A percentile compares a stretch with the other conserved stretches of the same genome.
Evolutionary conservation across 2,888 invertebrate genomes (phyloP).

Genomic region (Augiades crinisus): DNA sequence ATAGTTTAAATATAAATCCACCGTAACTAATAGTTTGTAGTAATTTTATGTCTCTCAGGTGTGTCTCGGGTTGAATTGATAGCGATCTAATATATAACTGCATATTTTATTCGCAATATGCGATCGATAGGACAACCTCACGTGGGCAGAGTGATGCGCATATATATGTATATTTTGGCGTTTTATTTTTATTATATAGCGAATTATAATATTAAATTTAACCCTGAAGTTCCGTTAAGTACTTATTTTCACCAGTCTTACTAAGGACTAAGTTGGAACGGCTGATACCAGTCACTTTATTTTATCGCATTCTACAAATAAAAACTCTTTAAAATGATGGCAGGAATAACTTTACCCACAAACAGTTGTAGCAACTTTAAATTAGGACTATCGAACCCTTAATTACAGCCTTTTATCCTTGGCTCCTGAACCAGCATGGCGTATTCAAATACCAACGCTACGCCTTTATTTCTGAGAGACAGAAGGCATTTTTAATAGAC

Average conservation of each 20-base stretch:
- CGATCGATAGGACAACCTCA: background rate
- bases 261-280: too few relatives aligned
- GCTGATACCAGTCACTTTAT: too few relatives aligned
- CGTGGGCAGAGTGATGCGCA: conserved; percentile 5
- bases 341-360: too few relatives aligned
- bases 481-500: conserved; percentile 23
- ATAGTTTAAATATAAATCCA: background rate
- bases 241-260: too few relatives aligned
- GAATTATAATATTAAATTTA: too few relatives aligned
- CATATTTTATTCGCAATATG: conserved; percentile 4
- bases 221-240: too few relatives aligned
- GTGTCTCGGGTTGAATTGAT: background rate
- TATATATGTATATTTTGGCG: too few relatives aligned
- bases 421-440: background rate
- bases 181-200: too few relatives aligned
- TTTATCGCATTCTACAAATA: too few relatives aligned
- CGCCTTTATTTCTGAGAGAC: conserved; percentile 12
- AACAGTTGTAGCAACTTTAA: too few relatives aligned
- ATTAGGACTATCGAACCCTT: background rate
- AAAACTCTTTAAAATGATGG: too few relatives aligned
- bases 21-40: background rate
- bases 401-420: background rate
- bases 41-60: background rate
- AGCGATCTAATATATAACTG: background rate
- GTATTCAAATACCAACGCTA: conserved; percentile 9